Evolutionary conservation across 2,113 vertebrate species (phyloP).

Genomic region (Poeciliopsis prolifica): DNA sequence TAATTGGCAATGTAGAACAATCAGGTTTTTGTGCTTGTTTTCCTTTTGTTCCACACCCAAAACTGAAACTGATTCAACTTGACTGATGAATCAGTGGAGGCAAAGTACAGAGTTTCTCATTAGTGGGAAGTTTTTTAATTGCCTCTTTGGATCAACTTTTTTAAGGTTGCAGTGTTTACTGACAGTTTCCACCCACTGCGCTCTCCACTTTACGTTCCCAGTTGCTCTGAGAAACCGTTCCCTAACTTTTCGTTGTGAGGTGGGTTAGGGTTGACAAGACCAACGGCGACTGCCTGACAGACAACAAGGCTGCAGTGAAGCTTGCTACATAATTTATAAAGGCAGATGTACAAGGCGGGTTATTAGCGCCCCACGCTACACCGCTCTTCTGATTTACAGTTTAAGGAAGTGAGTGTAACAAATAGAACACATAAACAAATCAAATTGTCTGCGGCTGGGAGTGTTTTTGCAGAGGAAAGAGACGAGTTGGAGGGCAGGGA

Average conservation of each 20-base stretch:
- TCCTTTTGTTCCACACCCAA: slow-evolving; percentile 32
- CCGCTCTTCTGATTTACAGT: slow-evolving; percentile 75
- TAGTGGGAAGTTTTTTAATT: slow-evolving; percentile 65
- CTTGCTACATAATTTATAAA: slow-evolving; percentile 74
- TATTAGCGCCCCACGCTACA: slow-evolving; percentile 71
- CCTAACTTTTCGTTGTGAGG: slow-evolving; percentile 29
- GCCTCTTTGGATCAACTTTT: slow-evolving; percentile 36
- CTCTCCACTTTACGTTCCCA: slow-evolving; percentile 16
- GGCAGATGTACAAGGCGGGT: slow-evolving; percentile 71
- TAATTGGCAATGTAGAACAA: slow-evolving; percentile 4
- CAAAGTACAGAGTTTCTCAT: slow-evolving; percentile 54
- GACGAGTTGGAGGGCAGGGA: neutral
- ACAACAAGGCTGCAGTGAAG: slow-evolving; percentile 53
- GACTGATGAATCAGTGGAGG: slow-evolving; percentile 22
- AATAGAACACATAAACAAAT: slow-evolving; percentile 74
- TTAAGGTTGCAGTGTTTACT: slow-evolving; percentile 24
- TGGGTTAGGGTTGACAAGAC: slow-evolving; percentile 56
- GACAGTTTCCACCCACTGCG: slow-evolving; percentile 42
- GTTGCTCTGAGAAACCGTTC: slow-evolving; percentile 17
- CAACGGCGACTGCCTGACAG: slow-evolving; percentile 58
- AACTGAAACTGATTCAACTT: slow-evolving; percentile 39
- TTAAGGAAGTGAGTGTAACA: slow-evolving; percentile 67
- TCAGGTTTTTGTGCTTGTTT: slow-evolving; percentile 36
- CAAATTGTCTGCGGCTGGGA: slow-evolving; percentile 59
- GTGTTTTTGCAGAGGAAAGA: slow-evolving; percentile 8